Base-by-base conservation (phyloP, 2,888 invertebrate species). In the Drosophila mimetica region DNA sequence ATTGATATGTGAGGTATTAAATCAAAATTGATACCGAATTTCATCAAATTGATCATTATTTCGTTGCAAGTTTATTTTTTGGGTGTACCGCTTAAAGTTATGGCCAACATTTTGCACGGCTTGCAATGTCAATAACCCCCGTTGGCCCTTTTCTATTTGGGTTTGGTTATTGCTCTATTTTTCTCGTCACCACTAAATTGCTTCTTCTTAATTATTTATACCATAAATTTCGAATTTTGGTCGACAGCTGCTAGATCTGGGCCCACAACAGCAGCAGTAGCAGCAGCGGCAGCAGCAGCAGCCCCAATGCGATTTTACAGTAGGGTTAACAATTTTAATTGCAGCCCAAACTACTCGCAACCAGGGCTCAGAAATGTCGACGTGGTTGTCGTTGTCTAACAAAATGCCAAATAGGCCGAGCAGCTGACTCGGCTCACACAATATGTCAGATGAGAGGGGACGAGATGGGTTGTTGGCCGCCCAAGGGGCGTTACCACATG, bases 301-400 rank as follows among this genome's bases (percentile, higher is more conserved):
- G 39, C 34, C 34, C 71, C 71, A 74, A 82, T 74, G 74, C 67
- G 54, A 87, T 84, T 87, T 84, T 74, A 67, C 71, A 65, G 51
- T 52, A 76, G 71, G 73, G 52, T 78, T 82, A 50, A 50, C 82
- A 70, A 71, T 76, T 81, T 74, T 81, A 82, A 85, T 85, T 87
- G 73, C 79, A 53, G 32, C 61, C 69, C 44, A 71, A 71, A 44
- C 69, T 30, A 47, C 69, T 71, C 20, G 36, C 50, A 42, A 37
- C 36, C 55, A 44, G 34, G 36, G 16, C 66, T 22, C 44, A 46
- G 18, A 48, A 18, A 41, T 16, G 9, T 18, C 41, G n/a, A n/a
- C n/a, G n/a, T n/a, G n/a, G n/a, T n/a, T n/a, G 34, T 44, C 51
- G 13, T 14, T 34, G 34, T 44, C 54, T 54, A 42, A 32, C 57